Evolutionary conservation across 2,113 vertebrate genomes (phyloP), one percentile per base, ranked within the genome.

Genomic region (Odontophorus gujanensis): DNA sequence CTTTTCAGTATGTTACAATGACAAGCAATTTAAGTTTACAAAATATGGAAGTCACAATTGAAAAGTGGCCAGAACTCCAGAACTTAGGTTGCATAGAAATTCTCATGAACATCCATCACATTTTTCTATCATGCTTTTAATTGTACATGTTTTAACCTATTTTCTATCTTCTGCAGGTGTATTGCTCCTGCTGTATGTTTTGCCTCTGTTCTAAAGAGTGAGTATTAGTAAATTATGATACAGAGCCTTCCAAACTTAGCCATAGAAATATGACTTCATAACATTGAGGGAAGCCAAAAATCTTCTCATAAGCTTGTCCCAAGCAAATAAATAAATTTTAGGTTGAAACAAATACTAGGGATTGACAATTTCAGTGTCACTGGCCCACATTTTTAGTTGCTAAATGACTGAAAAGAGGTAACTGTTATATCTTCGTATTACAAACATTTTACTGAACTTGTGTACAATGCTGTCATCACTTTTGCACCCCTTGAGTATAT

Each of bases 101-200:
- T 65, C 11, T 65, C 26, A 16, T 43, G 43, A 7, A 6, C 11
- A 8, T 15, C 2, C 5, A 36, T 68, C 7, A 7, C 4, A 34
- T 22, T 25, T 40, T 34, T 38, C 10, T 11, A 13, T 28, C 36
- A 74, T 50, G 16, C 6, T 77, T 28, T 51, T 45, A 63, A 13
- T 34, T 81, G 20, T 63, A 25, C 32, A 14, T 34, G 1, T 67
- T 81, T 74, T 22, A 66, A 71, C 43, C 40, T 78, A 8, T 72
- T 87, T 63, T 72, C 7, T 10, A 21, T 76, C 57, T 11, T 76
- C 24, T 22, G 34, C 32, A n/a, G 34, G 40, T 45, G 13, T 36
- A 36, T 47, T 47, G 43, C 10, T 28, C 13, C 25, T 69, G 4
- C 81, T 51, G 24, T 0, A 3, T 79, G 20, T 0, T 0, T 62